Conservation (phyloP, 2,797 vertebrate genomes). For the Amblyraja radiata region DNA sequence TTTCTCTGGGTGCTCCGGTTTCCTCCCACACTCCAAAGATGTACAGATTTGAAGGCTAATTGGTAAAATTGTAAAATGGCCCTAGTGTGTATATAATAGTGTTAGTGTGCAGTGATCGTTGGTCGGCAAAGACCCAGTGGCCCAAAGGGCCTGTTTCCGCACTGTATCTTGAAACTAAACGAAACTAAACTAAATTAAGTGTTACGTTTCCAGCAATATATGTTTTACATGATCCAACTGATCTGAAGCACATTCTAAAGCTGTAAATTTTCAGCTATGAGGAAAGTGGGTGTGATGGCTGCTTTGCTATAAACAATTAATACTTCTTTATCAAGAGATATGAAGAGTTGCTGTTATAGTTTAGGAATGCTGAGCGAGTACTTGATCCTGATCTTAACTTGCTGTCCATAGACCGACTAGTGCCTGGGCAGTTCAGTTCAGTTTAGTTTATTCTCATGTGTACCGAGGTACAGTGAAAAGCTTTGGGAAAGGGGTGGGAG, state of each 20-base stretch:
- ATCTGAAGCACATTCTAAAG: neutral
- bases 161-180: too few relatives aligned
- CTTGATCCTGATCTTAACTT: neutral
- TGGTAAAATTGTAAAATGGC: too few relatives aligned
- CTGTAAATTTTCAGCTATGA: neutral
- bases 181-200: neutral
- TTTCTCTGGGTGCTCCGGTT: too few relatives aligned
- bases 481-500: too few relatives aligned
- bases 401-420: neutral
- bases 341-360: neutral
- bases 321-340: neutral
- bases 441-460: too few relatives aligned
- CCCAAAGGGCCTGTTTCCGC: too few relatives aligned
- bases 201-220: constrained; percentile 10
- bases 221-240: constrained; percentile 1
- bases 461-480: too few relatives aligned
- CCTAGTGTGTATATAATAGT: too few relatives aligned
- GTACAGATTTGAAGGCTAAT: too few relatives aligned
- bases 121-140: too few relatives aligned
- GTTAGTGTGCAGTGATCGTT: too few relatives aligned
- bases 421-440: neutral
- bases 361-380: neutral
- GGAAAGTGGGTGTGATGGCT: neutral
- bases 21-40: too few relatives aligned
- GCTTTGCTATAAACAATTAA: neutral